A percentile compares a stretch with the other conserved stretches of the same genome.
phyloP scores from a whole-genome alignment of 2,888 invertebrate species.

The Zaprionus lineosus region DNA sequence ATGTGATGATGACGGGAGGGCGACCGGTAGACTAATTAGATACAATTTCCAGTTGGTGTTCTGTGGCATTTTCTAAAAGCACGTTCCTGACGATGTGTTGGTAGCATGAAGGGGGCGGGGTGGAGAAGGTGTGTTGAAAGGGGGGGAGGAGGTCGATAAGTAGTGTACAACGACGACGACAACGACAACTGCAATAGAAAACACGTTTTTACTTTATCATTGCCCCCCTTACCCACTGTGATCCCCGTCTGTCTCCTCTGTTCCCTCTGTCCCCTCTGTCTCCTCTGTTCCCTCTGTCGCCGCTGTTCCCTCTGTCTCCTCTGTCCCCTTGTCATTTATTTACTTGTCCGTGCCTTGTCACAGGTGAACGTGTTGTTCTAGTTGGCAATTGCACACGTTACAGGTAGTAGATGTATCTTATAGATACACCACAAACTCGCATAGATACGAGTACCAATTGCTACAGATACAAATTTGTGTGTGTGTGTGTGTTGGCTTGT shows the following conservation, averaged over 20 bases:
- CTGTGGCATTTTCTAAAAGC: slow-evolving; percentile 65
- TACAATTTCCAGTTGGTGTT: slow-evolving; percentile 73
- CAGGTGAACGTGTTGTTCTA: slow-evolving; percentile 76
- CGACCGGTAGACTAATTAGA: slow-evolving; percentile 73
- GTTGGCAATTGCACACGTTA: slow-evolving; percentile 74
- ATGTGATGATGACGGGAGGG: too few relatives aligned
- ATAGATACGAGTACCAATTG: not conserved
- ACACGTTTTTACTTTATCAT: slow-evolving; percentile 72
- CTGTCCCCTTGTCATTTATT: slow-evolving; percentile 30
- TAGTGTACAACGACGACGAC: slow-evolving; percentile 54
- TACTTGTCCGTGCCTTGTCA: slow-evolving; percentile 60
- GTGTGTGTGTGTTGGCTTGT: not conserved
- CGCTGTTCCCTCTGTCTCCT: not conserved
- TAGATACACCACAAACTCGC: slow-evolving; percentile 15
- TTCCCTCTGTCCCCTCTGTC: not conserved
- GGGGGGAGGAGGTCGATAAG: slow-evolving; percentile 46
- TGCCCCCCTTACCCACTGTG: not conserved
- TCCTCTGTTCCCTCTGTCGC: not conserved
- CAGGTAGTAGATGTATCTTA: slow-evolving; percentile 35
- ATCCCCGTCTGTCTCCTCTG: not conserved
- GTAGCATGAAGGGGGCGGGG: slow-evolving; percentile 13
- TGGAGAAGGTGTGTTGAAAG: too few relatives aligned
- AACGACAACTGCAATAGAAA: slow-evolving; percentile 62
- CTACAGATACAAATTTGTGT: slow-evolving; percentile 8
- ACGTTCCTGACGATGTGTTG: slow-evolving; percentile 57